Evolutionary conservation across 2,113 vertebrate genomes (phyloP), one percentile per base, ranked within the genome.

Genomic region (Melospiza georgiana): DNA sequence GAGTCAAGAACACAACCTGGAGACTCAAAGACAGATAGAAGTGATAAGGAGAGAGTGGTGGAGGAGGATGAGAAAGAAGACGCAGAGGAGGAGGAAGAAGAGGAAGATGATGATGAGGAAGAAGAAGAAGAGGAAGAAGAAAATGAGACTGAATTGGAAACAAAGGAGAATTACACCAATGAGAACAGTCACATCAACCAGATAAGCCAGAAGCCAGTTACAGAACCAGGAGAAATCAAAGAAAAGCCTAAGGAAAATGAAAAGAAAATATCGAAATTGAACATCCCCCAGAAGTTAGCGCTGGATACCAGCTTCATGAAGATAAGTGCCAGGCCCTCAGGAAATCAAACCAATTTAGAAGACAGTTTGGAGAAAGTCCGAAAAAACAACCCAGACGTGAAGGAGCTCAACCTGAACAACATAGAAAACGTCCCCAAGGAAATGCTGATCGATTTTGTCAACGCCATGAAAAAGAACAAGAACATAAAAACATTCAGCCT

Each of bases 401-500:
- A 98, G 13, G 99, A 99, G 51, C 98, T 99, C 54, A 99, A 99
- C 95, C 97, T 99, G 93, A 99, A 99, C 98, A 99, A 99, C 94
- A 98, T 99, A n/a, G 99, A 99, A 93, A 99, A 99, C 81, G 98
- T 99, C 98, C 99, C 99, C 85, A 99, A 98, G 92, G 99, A 99
- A 74, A 99, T 99, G 99, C 97, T 99, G 37, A 52, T 99, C 68
- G 99, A 99, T 82, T 99, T 99, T 10, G 99, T 99, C 71, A 98
- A 98, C 0, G 98, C 98, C 5, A 97, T 99, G 97, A 99, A 99
- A 93, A 99, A 99, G 95, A 99, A 99, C 39, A 99, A 98, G 63
- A 96, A 99, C 5, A 61, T 99, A 30, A 99, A 98, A 93, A 98
- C 98, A 0, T 99, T 99, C 93, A 99, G 99, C 51, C 97, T 99